Evolutionary conservation across 1,140 invertebrate species (phyloP).

Genomic region (Neomicropteryx cornuta): DNA sequence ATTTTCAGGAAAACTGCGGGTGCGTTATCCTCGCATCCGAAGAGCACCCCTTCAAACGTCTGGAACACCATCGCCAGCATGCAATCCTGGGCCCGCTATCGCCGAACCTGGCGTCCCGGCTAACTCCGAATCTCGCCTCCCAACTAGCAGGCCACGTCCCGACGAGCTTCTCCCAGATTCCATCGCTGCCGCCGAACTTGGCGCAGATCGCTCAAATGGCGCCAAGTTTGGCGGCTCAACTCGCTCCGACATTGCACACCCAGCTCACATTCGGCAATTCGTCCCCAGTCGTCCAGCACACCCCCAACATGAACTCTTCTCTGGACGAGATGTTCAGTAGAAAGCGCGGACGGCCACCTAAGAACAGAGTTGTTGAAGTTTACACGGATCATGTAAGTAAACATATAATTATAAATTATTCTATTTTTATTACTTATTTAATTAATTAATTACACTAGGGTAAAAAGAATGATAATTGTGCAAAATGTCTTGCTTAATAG

Average conservation of each 20-base stretch:
- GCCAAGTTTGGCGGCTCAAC: conserved; percentile 36
- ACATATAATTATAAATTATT: conserved; percentile 8
- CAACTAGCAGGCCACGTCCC: conserved; percentile 32
- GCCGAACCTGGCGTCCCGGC: conserved; percentile 42
- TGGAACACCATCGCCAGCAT: conserved; percentile 88
- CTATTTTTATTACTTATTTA: too few species aligned
- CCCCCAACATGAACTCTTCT: conserved; percentile 52
- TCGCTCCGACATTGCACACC: conserved; percentile 30
- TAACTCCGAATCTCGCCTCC: conserved; percentile 31
- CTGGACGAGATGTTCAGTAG: conserved; percentile 82
- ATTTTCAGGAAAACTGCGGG: conserved; percentile 68
- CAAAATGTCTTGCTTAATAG: background rate
- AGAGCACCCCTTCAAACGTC: conserved; percentile 73
- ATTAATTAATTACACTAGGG: background rate
- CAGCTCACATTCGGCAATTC: conserved; percentile 30
- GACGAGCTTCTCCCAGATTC: too few species aligned
- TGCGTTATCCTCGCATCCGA: conserved; percentile 67
- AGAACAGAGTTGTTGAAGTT: conserved; percentile 84
- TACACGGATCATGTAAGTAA: conserved; percentile 70
- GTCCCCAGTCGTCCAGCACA: conserved; percentile 21
- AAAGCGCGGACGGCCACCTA: conserved; percentile 82
- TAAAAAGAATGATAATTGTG: background rate
- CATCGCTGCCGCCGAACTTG: conserved; percentile 30
- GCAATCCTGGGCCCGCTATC: conserved; percentile 45
- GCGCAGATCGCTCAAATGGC: conserved; percentile 35